A percentile compares a stretch with the other conserved stretches of the same genome.
phyloP scores from a whole-genome alignment of 2,797 vertebrate species.

The Danio tinwini region DNA sequence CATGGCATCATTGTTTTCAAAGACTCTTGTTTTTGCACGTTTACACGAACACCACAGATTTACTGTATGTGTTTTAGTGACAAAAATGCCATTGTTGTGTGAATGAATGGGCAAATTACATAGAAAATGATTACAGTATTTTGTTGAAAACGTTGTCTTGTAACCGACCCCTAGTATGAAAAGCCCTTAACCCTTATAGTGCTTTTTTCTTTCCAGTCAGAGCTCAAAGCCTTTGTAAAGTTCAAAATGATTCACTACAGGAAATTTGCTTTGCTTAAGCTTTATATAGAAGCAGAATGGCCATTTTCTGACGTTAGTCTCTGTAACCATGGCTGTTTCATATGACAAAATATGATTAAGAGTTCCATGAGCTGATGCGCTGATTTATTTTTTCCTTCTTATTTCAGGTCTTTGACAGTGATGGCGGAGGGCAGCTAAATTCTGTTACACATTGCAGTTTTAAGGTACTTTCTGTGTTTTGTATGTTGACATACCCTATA shows the following conservation, averaged over 20 bases:
- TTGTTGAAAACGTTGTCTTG: too few relatives aligned
- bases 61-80: too few relatives aligned
- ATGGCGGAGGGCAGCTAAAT: constrained; percentile 76
- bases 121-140: too few relatives aligned
- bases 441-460: constrained; percentile 75
- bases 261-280: constrained; percentile 61
- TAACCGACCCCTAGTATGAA: too few relatives aligned
- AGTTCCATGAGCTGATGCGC: constrained; percentile 33
- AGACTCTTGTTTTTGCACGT: too few relatives aligned
- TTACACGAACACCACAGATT: too few relatives aligned
- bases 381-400: constrained; percentile 34
- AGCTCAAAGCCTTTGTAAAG: constrained; percentile 66
- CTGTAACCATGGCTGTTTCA: constrained; percentile 45
- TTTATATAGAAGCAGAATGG: constrained; percentile 74
- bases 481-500: too few relatives aligned
- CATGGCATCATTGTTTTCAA: too few relatives aligned
- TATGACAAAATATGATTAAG: constrained; percentile 42
- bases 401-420: constrained; percentile 87
- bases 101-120: too few relatives aligned
- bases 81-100: too few relatives aligned
- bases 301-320: constrained; percentile 34
- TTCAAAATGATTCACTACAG: constrained; percentile 68
- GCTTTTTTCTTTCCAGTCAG: constrained; percentile 59
- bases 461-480: constrained; percentile 81
- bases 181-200: constrained; percentile 28